Evolutionary conservation across 2,113 vertebrate species (phyloP).

Genomic region (Spheniscus mendiculus): DNA sequence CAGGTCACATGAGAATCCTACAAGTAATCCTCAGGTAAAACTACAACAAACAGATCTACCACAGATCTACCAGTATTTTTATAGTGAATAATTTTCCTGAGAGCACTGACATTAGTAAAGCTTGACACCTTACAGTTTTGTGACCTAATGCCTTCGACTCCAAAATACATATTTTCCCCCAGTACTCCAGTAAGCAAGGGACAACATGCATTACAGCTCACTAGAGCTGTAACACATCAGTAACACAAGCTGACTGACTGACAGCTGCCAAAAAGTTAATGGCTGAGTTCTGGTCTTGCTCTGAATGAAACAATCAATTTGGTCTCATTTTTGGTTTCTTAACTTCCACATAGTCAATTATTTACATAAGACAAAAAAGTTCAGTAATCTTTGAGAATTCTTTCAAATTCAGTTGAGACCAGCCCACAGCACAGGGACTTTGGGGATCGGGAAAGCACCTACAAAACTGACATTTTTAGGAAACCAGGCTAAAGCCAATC

Average conservation of each 20-base stretch:
- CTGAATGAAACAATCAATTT: background rate
- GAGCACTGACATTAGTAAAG: background rate
- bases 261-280: background rate
- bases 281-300: background rate
- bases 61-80: background rate
- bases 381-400: background rate
- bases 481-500: background rate
- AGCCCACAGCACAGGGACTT: background rate
- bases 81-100: background rate
- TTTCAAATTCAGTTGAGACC: background rate
- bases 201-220: background rate
- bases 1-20: background rate
- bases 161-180: accelerated
- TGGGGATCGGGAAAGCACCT: background rate
- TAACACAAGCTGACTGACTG: background rate
- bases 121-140: background rate
- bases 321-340: background rate
- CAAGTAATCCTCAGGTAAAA: background rate
- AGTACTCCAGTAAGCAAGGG: background rate
- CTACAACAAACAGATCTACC: background rate
- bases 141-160: background rate
- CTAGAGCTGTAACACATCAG: too few relatives aligned
- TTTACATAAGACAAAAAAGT: background rate
- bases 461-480: background rate
- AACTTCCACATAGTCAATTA: background rate